Evolutionary conservation across 2,113 vertebrate genomes (phyloP).

Genomic region (Catharus fuscescens): DNA sequence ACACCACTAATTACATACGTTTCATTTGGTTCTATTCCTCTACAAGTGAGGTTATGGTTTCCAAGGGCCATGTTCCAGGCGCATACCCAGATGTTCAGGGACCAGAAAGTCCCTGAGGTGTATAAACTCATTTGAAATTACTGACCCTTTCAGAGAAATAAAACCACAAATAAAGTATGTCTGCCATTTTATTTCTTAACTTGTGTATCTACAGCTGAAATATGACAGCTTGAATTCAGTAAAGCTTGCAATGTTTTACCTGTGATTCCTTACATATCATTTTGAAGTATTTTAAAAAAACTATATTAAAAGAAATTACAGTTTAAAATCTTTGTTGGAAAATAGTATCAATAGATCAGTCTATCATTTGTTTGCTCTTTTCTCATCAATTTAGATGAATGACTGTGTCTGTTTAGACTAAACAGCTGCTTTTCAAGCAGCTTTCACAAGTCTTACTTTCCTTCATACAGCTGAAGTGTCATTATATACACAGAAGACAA

Average conservation of each 20-base stretch:
- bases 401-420: neutral
- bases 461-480: neutral
- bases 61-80: neutral
- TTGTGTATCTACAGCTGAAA: neutral
- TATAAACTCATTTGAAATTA: neutral
- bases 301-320: neutral
- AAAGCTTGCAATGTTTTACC: neutral
- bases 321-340: neutral
- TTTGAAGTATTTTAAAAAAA: neutral
- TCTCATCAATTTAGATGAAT: neutral
- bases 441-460: neutral
- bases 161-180: neutral
- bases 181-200: neutral
- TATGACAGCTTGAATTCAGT: neutral
- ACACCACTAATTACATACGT: neutral
- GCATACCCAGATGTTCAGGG: slow-evolving; percentile 42
- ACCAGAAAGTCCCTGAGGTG: neutral
- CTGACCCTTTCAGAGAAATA: neutral
- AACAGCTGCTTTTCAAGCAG: neutral
- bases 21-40: neutral
- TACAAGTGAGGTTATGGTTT: neutral
- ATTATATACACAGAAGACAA: neutral
- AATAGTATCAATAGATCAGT: neutral
- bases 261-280: neutral
- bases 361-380: neutral